Evolutionary conservation across 1,140 invertebrate species (phyloP), one percentile per base, ranked within the genome.

Genomic region (Drosophila yakuba): DNA sequence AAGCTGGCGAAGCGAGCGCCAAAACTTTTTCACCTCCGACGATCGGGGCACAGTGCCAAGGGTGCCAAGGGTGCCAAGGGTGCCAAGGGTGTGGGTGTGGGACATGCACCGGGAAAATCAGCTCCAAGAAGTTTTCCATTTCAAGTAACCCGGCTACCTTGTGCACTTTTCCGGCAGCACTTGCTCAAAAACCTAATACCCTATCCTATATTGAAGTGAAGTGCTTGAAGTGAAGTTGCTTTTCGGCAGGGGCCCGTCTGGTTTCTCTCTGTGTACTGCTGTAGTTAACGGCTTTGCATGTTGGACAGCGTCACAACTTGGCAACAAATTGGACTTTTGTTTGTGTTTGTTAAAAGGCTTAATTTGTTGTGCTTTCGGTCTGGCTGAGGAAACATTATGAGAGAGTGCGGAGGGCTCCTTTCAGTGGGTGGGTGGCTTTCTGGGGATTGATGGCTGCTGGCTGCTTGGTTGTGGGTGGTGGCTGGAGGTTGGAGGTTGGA

Each of bases 261-360:
- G 7, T 28, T 14, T 51, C 28, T 15, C 25, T 15, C 2, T 7
- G 54, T 17, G 55, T 39, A 63, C 36, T 75, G 73, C 54, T 74
- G 60, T 69, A 85, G 80, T 81, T 86, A 86, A 85, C 78, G 62
- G 82, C 78, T 86, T 85, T 85, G 78, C 68, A 67, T 84, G 72
- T 86, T 78, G 82, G 82, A 81, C 82, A 78, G 56, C 78, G 80
- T 67, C 74, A 74, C 79, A 89, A 77, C 56, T 88, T 89, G 84
- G 79, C 76, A 89, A 89, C 83, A 88, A 88, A 88, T 88, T 88
- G 72, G 84, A 88, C 75, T 89, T 88, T 88, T 88, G 84, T 89
- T 88, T 88, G 79, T 88, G 83, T 88, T 88, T 88, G 84, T 66
- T 88, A 83, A 88, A 88, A 88, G 84, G 83, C 83, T 88, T 88